phyloP scores from a whole-genome alignment of 2,797 vertebrate genomes.

The Hylomyscus alleni region DNA sequence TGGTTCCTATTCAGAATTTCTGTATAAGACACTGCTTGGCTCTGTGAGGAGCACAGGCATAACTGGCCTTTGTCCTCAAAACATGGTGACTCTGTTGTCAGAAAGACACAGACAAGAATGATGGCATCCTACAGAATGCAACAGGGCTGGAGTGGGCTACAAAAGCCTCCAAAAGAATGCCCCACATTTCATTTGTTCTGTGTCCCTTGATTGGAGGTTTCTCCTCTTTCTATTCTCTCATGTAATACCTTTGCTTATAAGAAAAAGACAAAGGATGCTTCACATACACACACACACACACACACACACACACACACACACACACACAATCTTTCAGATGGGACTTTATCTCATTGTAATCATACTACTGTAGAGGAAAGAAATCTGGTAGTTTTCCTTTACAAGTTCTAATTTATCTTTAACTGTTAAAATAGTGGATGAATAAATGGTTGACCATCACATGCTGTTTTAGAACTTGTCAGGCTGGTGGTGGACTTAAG shows the following conservation, averaged over 20 bases:
- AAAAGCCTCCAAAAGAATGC: not conserved
- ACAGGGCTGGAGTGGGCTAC: fast-evolving
- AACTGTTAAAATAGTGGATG: not conserved
- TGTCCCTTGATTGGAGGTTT: not conserved
- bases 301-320: no score
- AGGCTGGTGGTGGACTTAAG: not conserved
- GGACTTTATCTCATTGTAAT: not conserved
- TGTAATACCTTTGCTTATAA: not conserved
- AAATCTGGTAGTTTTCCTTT: not conserved
- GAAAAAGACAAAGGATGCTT: no score
- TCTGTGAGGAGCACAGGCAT: not conserved
- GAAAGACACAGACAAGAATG: not conserved
- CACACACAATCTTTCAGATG: slow-evolving; percentile 2
- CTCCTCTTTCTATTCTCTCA: not conserved
- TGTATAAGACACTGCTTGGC: not conserved
- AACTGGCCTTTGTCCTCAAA: fast-evolving
- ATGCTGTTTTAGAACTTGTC: not conserved
- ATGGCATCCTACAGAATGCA: not conserved
- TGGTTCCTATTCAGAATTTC: not conserved
- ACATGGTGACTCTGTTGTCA: not conserved
- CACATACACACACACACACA: no score
- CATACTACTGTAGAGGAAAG: not conserved
- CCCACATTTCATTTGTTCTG: not conserved
- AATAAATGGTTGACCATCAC: not conserved
- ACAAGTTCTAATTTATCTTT: not conserved